Conservation (phyloP, 2,888 invertebrate genomes). For the Suillia variegata region DNA sequence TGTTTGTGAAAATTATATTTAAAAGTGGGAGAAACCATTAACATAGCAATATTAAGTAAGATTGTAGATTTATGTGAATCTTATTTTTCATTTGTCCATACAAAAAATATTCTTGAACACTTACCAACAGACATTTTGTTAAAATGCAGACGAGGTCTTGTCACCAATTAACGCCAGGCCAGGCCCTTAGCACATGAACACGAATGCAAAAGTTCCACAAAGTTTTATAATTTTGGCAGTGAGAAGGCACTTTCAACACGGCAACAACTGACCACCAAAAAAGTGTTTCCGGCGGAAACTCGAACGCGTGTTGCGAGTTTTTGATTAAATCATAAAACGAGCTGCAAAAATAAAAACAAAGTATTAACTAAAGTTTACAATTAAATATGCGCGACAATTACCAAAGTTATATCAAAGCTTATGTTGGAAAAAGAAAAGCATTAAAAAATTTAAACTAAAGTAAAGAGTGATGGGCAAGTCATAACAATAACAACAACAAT, state of each 20-base stretch:
- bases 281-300: conserved; percentile 51
- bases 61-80: too few relatives aligned
- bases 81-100: too few relatives aligned
- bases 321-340: conserved; percentile 32
- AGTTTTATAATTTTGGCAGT: conserved; percentile 26
- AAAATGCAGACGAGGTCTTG: conserved; percentile 12
- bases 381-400: conserved; percentile 47
- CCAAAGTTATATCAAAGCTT: conserved; percentile 23
- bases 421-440: conserved; percentile 3
- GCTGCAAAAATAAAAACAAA: conserved; percentile 47
- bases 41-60: too few relatives aligned
- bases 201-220: not conserved
- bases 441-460: conserved; percentile 41
- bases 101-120: too few relatives aligned
- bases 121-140: conserved; percentile 47
- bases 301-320: conserved; percentile 18
- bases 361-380: conserved; percentile 25
- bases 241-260: conserved; percentile 40
- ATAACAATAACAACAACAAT: conserved; percentile 15
- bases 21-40: too few relatives aligned
- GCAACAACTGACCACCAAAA: not conserved
- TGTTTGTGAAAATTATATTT: too few relatives aligned
- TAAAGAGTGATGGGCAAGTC: conserved; percentile 17
- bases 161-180: conserved; percentile 3
- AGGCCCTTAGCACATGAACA: too few relatives aligned